These are phyloP conservation scores for Tetramorium simillimum DNA, from an alignment of 1,140 invertebrate species.

Conservation along the genomic window DNA sequence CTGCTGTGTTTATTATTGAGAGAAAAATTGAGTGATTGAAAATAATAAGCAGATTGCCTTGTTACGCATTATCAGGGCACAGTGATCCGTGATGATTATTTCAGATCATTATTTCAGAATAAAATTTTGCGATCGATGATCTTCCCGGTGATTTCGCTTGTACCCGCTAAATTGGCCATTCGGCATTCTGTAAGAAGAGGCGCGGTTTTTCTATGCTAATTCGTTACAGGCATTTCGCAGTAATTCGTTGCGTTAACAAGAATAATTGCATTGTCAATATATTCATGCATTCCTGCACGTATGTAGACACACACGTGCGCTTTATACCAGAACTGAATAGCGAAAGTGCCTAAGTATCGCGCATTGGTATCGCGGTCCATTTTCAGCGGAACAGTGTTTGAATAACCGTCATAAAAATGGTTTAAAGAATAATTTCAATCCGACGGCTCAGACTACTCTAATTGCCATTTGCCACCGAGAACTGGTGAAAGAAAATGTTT, in stretches of 20 bases:
- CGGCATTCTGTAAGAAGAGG: slow-evolving; percentile 17
- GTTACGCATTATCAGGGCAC: background rate
- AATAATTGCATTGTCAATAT: slow-evolving; percentile 76
- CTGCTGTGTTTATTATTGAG: background rate
- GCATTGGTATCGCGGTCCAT: background rate
- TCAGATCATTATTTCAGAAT: slow-evolving; percentile 6
- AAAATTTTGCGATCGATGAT: background rate
- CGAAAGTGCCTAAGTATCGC: background rate
- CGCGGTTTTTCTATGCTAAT: slow-evolving; percentile 57
- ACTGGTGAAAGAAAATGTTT: background rate
- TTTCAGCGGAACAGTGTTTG: background rate
- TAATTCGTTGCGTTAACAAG: slow-evolving; percentile 73
- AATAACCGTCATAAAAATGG: background rate
- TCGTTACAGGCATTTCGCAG: slow-evolving; percentile 54
- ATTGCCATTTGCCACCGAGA: background rate
- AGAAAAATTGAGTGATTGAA: background rate
- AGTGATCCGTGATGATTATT: background rate
- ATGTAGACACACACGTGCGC: slow-evolving; percentile 64
- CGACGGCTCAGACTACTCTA: background rate
- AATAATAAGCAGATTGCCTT: background rate
- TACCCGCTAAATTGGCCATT: background rate
- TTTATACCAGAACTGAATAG: slow-evolving; percentile 60
- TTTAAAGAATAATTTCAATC: background rate
- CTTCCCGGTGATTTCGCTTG: background rate
- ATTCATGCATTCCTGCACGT: slow-evolving; percentile 79